These are phyloP conservation scores for Sycophila texana DNA, from an alignment of 2,888 invertebrate species.

Conservation along the genomic window DNA sequence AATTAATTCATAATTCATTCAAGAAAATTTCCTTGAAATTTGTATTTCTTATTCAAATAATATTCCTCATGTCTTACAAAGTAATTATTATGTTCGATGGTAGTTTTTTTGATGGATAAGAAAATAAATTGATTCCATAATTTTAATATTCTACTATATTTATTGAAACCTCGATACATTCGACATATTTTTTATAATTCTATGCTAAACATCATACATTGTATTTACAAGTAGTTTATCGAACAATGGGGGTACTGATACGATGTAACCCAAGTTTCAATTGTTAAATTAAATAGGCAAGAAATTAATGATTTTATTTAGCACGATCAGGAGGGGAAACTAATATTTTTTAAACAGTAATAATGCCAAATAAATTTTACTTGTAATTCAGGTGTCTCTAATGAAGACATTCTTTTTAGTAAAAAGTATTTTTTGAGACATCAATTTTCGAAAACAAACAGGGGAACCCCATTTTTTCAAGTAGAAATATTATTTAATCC, in stretches of 20 bases:
- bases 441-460: background rate
- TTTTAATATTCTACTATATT: slow-evolving; percentile 59
- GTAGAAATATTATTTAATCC: slow-evolving; percentile 74
- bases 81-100: no score
- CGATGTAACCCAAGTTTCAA: slow-evolving; percentile 59
- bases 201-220: slow-evolving; percentile 63
- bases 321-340: slow-evolving; percentile 74
- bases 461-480: background rate
- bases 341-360: slow-evolving; percentile 66
- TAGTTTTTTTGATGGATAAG: no score
- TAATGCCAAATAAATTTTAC: background rate
- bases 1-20: no score
- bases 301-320: slow-evolving; percentile 54
- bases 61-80: no score
- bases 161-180: slow-evolving; percentile 71
- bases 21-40: no score
- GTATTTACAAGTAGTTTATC: slow-evolving; percentile 70
- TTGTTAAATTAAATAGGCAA: slow-evolving; percentile 58
- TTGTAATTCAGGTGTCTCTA: background rate
- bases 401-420: background rate
- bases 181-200: slow-evolving; percentile 57
- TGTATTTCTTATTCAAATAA: no score
- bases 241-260: slow-evolving; percentile 62
- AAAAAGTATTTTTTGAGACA: background rate
- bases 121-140: no score